These are phyloP conservation scores for Dendrocincla fuliginosa DNA, from an alignment of 2,797 vertebrate species.

Conservation along the genomic window DNA sequence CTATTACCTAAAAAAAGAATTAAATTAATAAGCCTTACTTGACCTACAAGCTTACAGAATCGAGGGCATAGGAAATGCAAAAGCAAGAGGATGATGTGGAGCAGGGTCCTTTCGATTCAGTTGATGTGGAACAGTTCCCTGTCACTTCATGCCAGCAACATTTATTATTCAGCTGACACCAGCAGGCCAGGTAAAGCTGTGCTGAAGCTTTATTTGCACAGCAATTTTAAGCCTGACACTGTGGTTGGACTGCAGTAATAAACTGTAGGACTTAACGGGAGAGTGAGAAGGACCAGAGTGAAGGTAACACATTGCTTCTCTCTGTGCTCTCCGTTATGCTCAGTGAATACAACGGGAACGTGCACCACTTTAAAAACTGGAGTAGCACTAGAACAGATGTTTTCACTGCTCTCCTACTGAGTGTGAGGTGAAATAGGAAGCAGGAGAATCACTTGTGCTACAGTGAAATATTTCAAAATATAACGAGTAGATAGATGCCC, in stretches of 20 bases:
- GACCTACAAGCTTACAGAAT: neutral
- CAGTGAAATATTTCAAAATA: neutral
- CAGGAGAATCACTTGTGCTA: neutral
- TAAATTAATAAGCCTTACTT: neutral
- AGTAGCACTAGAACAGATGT: neutral
- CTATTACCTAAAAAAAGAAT: neutral
- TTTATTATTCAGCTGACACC: neutral
- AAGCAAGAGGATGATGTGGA: neutral
- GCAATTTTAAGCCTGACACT: neutral
- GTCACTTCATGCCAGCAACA: neutral
- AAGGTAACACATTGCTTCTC: neutral
- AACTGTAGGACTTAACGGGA: neutral
- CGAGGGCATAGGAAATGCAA: neutral
- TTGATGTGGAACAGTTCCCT: neutral
- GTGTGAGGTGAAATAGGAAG: neutral
- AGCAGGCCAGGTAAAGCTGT: neutral
- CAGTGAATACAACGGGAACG: fast-evolving
- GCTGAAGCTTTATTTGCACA: neutral
- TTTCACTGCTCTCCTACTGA: neutral
- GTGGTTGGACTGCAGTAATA: neutral
- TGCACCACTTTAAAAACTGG: neutral
- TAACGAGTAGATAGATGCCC: fast-evolving
- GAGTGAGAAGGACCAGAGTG: neutral
- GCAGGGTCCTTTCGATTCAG: neutral
- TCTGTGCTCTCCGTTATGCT: fast-evolving